Evolutionary conservation across 2,113 vertebrate species (phyloP).

Genomic region (Bufo bufo): DNA sequence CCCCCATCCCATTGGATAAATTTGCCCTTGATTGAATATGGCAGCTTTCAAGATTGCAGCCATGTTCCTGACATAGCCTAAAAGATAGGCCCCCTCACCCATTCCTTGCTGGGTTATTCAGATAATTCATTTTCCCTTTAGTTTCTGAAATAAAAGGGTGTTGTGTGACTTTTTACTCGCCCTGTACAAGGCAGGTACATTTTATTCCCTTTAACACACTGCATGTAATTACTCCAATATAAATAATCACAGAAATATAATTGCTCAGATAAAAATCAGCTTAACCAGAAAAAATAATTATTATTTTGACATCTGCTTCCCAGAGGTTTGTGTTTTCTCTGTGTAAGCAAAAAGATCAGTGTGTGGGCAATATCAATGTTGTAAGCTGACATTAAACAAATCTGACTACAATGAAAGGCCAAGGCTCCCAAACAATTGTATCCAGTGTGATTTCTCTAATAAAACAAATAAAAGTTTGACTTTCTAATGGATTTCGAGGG

Average conservation of each 20-base stretch:
- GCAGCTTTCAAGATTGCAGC: no score
- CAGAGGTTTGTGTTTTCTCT: conserved; percentile 27
- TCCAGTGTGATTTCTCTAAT: not conserved
- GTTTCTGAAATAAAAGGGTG: not conserved
- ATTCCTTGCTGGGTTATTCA: no score
- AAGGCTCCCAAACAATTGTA: not conserved
- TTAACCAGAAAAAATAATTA: conserved; percentile 9
- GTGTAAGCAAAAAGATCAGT: not conserved
- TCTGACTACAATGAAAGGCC: conserved; percentile 8
- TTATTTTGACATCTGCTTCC: conserved; percentile 29
- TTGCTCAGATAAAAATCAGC: conserved; percentile 26
- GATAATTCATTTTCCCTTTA: no score
- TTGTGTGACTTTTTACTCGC: not conserved
- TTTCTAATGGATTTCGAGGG: not conserved
- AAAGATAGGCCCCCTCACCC: no score
- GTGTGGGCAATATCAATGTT: conserved; percentile 23
- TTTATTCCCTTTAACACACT: not conserved
- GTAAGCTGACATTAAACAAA: conserved; percentile 19
- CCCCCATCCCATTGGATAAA: no score
- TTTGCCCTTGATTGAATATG: no score
- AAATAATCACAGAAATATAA: conserved; percentile 21
- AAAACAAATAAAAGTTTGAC: not conserved
- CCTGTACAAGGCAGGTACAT: not conserved
- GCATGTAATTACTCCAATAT: conserved; percentile 11
- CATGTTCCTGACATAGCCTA: no score